These are phyloP conservation scores for Calcarius ornatus DNA, from an alignment of 2,113 vertebrate genomes.

Conservation along the genomic window DNA sequence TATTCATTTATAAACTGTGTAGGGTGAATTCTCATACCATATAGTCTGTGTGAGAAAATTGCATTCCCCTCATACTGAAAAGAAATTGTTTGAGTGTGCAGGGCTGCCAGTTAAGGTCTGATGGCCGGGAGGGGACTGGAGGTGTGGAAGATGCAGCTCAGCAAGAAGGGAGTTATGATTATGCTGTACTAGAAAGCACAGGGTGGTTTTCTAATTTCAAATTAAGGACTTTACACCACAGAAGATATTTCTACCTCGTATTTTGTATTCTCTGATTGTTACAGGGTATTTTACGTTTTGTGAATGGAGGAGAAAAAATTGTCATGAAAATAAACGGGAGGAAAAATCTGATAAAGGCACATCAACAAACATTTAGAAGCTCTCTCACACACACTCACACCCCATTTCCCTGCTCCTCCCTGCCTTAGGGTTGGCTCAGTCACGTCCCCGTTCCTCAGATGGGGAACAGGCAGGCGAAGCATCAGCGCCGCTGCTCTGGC, in stretches of 20 bases:
- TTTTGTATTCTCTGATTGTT: neutral
- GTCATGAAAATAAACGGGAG: neutral
- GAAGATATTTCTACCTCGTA: rapidly evolving
- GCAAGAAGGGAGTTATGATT: neutral
- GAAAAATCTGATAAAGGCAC: neutral
- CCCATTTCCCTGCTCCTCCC: neutral
- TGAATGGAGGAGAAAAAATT: neutral
- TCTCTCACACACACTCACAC: rapidly evolving
- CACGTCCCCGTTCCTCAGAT: neutral
- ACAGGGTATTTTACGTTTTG: neutral
- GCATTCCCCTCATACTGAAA: neutral
- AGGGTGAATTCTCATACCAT: neutral
- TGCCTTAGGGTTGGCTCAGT: neutral
- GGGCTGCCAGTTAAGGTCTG: neutral
- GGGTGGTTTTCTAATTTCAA: neutral
- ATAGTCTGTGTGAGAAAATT: neutral
- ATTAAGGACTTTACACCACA: neutral
- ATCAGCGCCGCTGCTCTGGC: neutral
- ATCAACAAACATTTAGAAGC: neutral
- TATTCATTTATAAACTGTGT: neutral
- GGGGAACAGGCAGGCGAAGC: neutral
- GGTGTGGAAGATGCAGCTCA: neutral
- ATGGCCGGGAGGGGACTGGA: neutral
- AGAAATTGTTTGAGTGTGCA: neutral
- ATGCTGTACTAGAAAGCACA: neutral